Base-by-base conservation (phyloP, 2,797 vertebrate species). In the Cynodonichthys magdalenae region DNA sequence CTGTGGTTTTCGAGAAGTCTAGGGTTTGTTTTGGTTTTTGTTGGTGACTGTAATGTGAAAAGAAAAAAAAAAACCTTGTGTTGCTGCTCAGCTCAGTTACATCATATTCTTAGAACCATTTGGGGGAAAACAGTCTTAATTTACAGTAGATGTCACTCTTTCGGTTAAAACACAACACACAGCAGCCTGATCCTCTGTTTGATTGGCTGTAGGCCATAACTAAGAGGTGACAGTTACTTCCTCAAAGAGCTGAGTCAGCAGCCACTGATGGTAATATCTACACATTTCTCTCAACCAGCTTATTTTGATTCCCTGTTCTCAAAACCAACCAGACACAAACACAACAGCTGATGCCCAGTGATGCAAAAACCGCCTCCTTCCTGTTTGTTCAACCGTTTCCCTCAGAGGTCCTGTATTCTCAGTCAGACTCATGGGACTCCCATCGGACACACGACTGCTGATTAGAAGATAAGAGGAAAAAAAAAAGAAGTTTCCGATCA, bases 201-300 rank as follows among this genome's bases (percentile, higher is more conserved):
- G 75, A 89, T 70, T 82, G 85, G 76, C 80, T 60, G 71, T 36
- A 3, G 27, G 53, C 67, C 75, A 68, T 53, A 73, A 48, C 28
- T 53, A 66, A 64, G 61, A 68, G 48, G 61, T 79, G 77, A 83
- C 81, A 77, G 82, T 81, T 80, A 72, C 69, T 72, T 87, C 75
- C 71, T 66, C 59, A 87, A 75, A 88, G 79, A 80, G 83, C 83
- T 89, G 90, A 92, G 76, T 92, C 89, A 92, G 87, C 88, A 88
- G 77, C 79, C 74, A 77, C 63, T 89, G 83, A 77, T 65, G 42
- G 81, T 87, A 85, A 89, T 68, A 77, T 66, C 71, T 50, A 51
- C 49, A 24, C 79, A 18, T 51, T 65, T 70, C 44, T 41, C 58
- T 68, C 24, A 41, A 66, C 60, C 63, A 24, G 39, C 45, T 58